phyloP scores from a whole-genome alignment of 2,888 invertebrate species.

The Dascillus cervinus region DNA sequence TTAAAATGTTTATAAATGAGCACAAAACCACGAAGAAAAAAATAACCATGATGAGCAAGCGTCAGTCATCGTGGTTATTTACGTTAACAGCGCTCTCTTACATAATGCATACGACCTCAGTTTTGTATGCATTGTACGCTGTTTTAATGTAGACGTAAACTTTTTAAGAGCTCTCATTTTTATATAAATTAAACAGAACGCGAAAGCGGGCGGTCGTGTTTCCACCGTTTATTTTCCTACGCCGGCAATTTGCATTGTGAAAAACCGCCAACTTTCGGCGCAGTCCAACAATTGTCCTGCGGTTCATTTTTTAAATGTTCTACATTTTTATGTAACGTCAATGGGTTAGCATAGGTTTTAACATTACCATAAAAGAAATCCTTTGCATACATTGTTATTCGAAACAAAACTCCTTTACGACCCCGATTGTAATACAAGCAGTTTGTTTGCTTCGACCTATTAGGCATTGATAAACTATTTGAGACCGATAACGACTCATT shows the following conservation, averaged over 20 bases:
- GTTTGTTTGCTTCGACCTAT: constrained; percentile 6
- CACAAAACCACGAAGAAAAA: background rate
- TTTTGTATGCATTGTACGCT: constrained; percentile 1
- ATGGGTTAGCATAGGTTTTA: background rate
- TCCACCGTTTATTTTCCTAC: no score
- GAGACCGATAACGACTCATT: constrained; percentile 9
- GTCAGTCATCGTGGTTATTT: constrained; percentile 8
- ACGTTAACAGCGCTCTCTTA: constrained; percentile 6
- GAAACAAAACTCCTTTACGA: constrained; percentile 14
- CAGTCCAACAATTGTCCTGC: no score
- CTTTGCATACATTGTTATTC: constrained; percentile 16
- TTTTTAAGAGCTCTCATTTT: no score
- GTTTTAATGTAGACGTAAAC: no score
- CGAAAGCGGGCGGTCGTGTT: no score
- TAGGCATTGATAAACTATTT: constrained; percentile 9
- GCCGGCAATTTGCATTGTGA: no score
- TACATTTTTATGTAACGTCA: background rate
- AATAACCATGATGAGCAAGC: background rate
- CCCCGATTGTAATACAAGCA: constrained; percentile 15
- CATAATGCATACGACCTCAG: constrained; percentile 8
- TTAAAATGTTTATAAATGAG: background rate
- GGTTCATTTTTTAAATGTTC: no score
- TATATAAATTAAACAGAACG: no score
- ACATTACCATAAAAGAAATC: background rate
- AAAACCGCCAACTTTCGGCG: no score